Evolutionary conservation across 2,888 invertebrate genomes (phyloP).

Genomic region (Reticulitermes lucifugus): DNA sequence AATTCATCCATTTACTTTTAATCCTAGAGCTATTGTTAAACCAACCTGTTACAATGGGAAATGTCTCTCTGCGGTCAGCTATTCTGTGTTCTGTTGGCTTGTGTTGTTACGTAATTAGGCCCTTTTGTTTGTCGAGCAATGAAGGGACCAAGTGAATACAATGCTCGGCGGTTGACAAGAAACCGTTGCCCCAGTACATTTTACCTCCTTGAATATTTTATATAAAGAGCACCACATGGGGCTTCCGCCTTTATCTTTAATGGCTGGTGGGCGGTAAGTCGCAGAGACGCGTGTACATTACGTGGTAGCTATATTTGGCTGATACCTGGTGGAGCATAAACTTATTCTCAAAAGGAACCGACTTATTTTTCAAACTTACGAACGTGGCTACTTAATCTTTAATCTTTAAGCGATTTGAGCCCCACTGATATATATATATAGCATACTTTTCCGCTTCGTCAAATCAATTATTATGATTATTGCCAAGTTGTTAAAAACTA

Average conservation of each 20-base stretch:
- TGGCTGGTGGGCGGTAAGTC: not conserved
- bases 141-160: constrained; percentile 22
- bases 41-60: constrained; percentile 12
- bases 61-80: not conserved
- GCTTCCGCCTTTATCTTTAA: not conserved
- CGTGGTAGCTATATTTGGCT: too few species aligned
- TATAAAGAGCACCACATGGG: not conserved
- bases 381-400: too few species aligned
- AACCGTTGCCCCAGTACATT: not conserved
- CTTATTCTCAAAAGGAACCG: too few species aligned
- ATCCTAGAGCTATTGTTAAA: constrained; percentile 31
- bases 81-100: not conserved
- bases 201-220: constrained; percentile 16
- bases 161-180: not conserved
- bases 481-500: too few species aligned
- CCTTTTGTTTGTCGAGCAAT: constrained; percentile 23
- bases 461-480: too few species aligned
- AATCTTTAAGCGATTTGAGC: too few species aligned
- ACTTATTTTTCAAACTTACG: too few species aligned
- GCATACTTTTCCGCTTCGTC: too few species aligned
- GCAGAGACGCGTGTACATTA: not conserved
- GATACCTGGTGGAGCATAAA: too few species aligned
- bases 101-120: constrained; percentile 19
- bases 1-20: constrained; percentile 41
- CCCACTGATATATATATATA: too few species aligned